Evolutionary conservation across 2,113 vertebrate species (phyloP).

Genomic region (Lycaon pictus): DNA sequence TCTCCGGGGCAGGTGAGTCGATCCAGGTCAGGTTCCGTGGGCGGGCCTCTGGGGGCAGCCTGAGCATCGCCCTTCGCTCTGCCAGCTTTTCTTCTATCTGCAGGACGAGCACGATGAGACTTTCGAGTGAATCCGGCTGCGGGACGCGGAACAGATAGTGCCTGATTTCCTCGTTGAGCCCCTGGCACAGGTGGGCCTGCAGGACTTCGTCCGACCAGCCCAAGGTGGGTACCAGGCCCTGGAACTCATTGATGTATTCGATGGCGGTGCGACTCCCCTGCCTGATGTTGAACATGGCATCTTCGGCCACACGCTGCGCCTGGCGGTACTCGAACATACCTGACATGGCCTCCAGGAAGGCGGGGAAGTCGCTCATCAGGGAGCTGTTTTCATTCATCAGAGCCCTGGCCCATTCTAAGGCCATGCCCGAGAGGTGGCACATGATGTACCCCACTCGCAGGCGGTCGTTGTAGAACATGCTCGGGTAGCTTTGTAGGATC

Average conservation of each 20-base stretch:
- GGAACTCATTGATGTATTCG: conserved; percentile 76
- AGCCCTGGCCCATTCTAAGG: conserved; percentile 63
- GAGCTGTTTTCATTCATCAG: conserved; percentile 38
- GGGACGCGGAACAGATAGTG: conserved; percentile 74
- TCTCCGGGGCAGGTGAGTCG: conserved; percentile 58
- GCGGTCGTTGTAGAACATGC: not conserved
- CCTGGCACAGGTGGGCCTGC: conserved; percentile 80
- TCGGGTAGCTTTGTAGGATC: conserved; percentile 60
- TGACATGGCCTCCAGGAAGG: conserved; percentile 73
- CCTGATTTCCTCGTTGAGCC: conserved; percentile 76
- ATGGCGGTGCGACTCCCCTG: conserved; percentile 27
- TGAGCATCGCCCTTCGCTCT: conserved; percentile 27
- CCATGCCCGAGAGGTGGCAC: conserved; percentile 55
- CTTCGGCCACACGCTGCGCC: not conserved
- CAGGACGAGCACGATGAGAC: conserved; percentile 62
- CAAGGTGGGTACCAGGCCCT: conserved; percentile 67
- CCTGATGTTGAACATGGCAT: conserved; percentile 71
- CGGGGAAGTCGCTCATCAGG: not conserved
- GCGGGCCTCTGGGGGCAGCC: conserved; percentile 51
- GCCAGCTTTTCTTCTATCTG: conserved; percentile 77
- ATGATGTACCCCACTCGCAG: conserved; percentile 47
- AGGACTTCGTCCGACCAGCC: conserved; percentile 76
- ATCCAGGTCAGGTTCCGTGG: conserved; percentile 60
- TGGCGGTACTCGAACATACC: conserved; percentile 67
- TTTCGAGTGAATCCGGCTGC: conserved; percentile 36